Evolutionary conservation across 2,888 invertebrate genomes (phyloP).

Genomic region (Caradrina kadenii): DNA sequence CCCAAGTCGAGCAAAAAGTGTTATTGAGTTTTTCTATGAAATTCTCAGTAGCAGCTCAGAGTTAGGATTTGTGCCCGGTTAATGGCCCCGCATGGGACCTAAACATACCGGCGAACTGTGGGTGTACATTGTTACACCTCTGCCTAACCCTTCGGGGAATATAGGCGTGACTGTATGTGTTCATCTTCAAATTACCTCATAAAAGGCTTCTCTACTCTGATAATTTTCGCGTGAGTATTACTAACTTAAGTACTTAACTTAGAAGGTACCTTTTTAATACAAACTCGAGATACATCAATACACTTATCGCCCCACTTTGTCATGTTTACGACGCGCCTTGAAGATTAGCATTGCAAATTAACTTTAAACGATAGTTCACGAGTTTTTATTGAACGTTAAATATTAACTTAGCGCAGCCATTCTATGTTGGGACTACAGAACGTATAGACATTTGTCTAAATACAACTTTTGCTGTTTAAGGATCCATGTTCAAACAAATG

Average conservation of each 20-base stretch:
- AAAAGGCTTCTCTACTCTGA: neutral
- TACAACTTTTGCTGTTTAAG: constrained; percentile 18
- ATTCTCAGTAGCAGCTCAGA: no score
- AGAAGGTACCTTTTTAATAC: constrained; percentile 13
- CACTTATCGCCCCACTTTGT: constrained; percentile 18
- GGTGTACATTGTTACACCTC: no score
- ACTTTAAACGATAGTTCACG: constrained; percentile 29
- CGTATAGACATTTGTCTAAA: constrained; percentile 7
- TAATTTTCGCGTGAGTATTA: neutral
- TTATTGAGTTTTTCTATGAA: no score
- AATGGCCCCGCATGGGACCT: no score
- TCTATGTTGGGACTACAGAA: constrained; percentile 26
- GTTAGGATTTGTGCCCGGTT: no score
- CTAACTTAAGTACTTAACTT: neutral
- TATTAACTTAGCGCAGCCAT: constrained; percentile 32
- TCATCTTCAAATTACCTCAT: neutral
- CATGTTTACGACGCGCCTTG: constrained; percentile 34
- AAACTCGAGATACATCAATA: constrained; percentile 16
- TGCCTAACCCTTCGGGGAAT: no score
- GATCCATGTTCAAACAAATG: no score
- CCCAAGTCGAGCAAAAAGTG: no score
- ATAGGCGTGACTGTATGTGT: no score
- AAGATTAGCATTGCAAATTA: constrained; percentile 47
- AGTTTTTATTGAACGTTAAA: constrained; percentile 39
- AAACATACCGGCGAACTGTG: no score